Conservation (phyloP, 1,140 invertebrate species). For the Contarinia nasturtii region DNA sequence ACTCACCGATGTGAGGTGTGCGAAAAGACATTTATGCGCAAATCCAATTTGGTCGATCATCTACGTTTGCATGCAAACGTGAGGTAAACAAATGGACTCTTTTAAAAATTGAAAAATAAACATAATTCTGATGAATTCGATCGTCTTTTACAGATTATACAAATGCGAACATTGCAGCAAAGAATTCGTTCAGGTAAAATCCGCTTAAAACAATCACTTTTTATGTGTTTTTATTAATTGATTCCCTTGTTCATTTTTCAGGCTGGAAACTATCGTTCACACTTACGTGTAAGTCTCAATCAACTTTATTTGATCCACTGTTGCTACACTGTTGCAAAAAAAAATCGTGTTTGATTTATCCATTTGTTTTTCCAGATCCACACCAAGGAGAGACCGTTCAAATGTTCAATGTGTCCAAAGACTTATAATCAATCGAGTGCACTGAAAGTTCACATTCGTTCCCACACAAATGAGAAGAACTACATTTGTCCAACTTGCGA, state of each 20-base stretch:
- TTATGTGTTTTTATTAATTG: too few relatives aligned
- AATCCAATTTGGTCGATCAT: conserved; percentile 35
- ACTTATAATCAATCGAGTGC: conserved; percentile 22
- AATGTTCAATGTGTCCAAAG: conserved; percentile 34
- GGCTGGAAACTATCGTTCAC: conserved; percentile 33
- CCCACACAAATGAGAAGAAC: conserved; percentile 30
- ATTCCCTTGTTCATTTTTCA: too few relatives aligned
- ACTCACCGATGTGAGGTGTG: conserved; percentile 30
- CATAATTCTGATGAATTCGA: too few relatives aligned
- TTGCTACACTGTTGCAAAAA: too few relatives aligned
- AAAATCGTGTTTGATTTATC: too few relatives aligned
- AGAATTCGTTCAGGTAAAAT: conserved; percentile 23
- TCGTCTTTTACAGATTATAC: conserved; percentile 9
- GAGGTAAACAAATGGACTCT: conserved; percentile 27
- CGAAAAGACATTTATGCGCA: conserved; percentile 29
- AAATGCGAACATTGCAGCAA: conserved; percentile 28
- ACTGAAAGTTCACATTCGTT: conserved; percentile 6
- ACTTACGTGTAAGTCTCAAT: conserved; percentile 22
- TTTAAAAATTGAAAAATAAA: too few relatives aligned
- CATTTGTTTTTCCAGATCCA: conserved; percentile 18
- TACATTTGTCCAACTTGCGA: conserved; percentile 28
- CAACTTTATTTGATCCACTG: too few relatives aligned
- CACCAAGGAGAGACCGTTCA: conserved; percentile 42
- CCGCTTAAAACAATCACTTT: too few relatives aligned
- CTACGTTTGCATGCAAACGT: conserved; percentile 24